Conservation (phyloP, 2,888 invertebrate species). For the Branchipolynoe longqiensis region DNA sequence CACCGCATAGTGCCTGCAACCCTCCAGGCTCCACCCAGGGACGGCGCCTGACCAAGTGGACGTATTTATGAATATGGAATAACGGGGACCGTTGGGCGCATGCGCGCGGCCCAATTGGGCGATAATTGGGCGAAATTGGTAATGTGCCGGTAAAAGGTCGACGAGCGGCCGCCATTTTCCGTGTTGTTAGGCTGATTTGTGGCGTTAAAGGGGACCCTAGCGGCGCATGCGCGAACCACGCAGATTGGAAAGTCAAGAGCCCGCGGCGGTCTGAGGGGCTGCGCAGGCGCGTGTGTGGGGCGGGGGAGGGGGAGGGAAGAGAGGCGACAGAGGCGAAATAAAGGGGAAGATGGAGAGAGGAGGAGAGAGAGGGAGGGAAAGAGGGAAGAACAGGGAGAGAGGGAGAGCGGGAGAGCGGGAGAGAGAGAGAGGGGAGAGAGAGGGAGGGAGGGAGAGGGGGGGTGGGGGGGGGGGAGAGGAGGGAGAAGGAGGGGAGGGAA, state of each 20-base stretch:
- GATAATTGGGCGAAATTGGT: conserved; percentile 55
- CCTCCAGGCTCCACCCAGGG: neutral
- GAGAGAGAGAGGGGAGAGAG: neutral
- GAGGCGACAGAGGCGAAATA: neutral
- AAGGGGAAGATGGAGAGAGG: neutral
- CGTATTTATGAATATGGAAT: conserved; percentile 56
- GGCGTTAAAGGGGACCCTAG: conserved; percentile 20
- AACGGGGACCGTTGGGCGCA: conserved; percentile 30
- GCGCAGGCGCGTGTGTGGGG: neutral
- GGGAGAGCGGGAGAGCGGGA: neutral
- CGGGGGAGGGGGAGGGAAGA: neutral
- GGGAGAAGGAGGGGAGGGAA: neutral
- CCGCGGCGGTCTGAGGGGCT: neutral
- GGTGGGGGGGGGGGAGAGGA: neutral
- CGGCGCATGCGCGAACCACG: conserved; percentile 4
- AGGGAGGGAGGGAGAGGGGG: neutral
- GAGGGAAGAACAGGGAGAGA: neutral
- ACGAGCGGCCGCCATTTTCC: conserved; percentile 52
- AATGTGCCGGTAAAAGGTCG: conserved; percentile 56
- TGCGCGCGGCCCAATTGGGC: conserved; percentile 20
- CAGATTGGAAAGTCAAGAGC: conserved; percentile 40
- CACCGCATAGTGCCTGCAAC: neutral
- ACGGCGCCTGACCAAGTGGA: conserved; percentile 46
- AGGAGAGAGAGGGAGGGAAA: neutral
- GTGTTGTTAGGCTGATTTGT: conserved; percentile 56